These are phyloP conservation scores for Drosophila melanogaster DNA, from an alignment of 1,140 invertebrate genomes.

Conservation along the genomic window DNA sequence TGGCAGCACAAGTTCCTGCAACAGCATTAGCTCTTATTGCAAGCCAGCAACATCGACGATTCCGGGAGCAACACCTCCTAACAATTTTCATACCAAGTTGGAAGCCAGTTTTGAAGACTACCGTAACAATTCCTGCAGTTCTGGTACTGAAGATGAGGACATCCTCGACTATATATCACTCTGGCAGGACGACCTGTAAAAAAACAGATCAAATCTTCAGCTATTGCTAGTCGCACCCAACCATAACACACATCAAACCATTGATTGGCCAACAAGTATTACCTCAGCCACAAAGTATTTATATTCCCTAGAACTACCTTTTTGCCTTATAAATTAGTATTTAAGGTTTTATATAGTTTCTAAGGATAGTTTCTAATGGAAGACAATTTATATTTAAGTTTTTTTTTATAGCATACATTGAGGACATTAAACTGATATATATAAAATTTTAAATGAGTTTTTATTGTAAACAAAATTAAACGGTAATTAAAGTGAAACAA, in stretches of 20 bases:
- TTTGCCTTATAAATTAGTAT: constrained; percentile 64
- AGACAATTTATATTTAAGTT: constrained; percentile 71
- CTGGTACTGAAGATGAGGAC: constrained; percentile 92
- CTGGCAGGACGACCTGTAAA: constrained; percentile 89
- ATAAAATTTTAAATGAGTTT: constrained; percentile 23
- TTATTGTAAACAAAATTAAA: neutral
- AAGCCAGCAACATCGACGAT: constrained; percentile 18
- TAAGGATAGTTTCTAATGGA: constrained; percentile 65
- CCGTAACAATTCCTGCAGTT: constrained; percentile 73
- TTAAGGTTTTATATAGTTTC: constrained; percentile 63
- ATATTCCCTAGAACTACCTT: constrained; percentile 34
- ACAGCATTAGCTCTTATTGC: constrained; percentile 30
- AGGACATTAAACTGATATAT: constrained; percentile 76
- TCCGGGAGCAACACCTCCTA: constrained; percentile 16
- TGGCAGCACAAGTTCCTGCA: constrained; percentile 55
- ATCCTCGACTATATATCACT: constrained; percentile 94
- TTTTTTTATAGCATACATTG: constrained; percentile 67
- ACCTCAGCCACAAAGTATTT: constrained; percentile 77
- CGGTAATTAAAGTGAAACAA: too few relatives aligned
- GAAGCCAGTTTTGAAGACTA: constrained; percentile 69
- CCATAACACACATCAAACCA: constrained; percentile 48
- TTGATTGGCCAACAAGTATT: constrained; percentile 75
- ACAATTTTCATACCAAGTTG: constrained; percentile 29
- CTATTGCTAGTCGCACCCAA: constrained; percentile 57
- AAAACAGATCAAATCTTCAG: neutral